phyloP scores from a whole-genome alignment of 2,797 vertebrate species.

The Psittacula derbiana region DNA sequence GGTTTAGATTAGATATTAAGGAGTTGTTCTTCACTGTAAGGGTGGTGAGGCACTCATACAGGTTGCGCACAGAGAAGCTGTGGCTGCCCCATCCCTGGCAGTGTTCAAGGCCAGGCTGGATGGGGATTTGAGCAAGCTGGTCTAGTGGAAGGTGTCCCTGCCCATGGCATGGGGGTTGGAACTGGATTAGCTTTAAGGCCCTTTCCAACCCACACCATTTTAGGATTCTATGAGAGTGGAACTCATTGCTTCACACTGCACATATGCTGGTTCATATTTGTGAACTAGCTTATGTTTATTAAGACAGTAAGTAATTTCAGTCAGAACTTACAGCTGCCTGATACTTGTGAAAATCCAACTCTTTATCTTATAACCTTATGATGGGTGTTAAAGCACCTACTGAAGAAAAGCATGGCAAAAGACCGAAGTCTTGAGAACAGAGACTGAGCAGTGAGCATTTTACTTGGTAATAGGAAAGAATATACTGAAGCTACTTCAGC shows the following conservation, averaged over 20 bases:
- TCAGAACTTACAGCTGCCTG: neutral
- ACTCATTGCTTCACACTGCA: neutral
- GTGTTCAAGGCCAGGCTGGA: neutral
- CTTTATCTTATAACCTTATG: neutral
- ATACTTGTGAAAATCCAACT: neutral
- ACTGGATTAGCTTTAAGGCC: neutral
- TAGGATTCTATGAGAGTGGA: neutral
- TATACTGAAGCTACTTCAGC: neutral
- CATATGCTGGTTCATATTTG: neutral
- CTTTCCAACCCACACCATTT: neutral
- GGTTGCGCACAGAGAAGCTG: neutral
- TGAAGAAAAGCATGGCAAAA: neutral
- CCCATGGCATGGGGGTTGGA: neutral
- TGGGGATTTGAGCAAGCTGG: neutral
- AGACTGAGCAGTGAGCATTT: neutral
- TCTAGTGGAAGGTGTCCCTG: neutral
- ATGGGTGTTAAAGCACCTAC: neutral
- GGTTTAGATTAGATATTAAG: neutral
- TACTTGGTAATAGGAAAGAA: neutral
- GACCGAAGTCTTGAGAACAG: neutral
- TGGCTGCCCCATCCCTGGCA: neutral
- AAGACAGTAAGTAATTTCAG: neutral
- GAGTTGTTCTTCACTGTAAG: neutral
- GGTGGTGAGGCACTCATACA: neutral
- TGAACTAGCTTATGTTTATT: neutral